Evolutionary conservation across 2,113 vertebrate genomes (phyloP), one percentile per base, ranked within the genome.

Genomic region (Pterocles burchelli): DNA sequence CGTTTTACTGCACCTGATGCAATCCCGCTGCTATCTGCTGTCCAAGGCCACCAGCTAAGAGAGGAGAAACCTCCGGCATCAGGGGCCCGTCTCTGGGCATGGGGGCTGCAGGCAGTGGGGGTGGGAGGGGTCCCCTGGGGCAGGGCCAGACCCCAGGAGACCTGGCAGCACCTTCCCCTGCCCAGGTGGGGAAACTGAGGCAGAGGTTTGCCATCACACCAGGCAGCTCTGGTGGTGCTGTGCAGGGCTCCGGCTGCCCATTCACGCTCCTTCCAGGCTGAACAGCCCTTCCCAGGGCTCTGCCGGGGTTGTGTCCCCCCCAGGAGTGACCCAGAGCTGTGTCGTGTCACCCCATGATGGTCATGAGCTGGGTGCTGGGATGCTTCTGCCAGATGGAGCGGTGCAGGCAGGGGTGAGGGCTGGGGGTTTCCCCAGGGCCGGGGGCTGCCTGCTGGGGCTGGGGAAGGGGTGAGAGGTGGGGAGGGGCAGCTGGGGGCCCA

Each of bases 321-420:
- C 18, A 13, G 18, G 48, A 29, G 16, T 5, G 62, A 45, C 18
- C 48, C 14, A 11, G 10, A 70, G 76, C 76, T 8, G 3, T 41
- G 11, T 26, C 13, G 13, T n/a, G 20, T 72, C 0, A 1, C 38
- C 46, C 24, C 2, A 7, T 8, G 28, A 26, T 6, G 13, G 15
- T 13, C 7, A 3, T 1, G 28, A 46, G 36, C 62, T 24, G 49
- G 63, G 34, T 57, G 49, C 33, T 17, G 22, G 31, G 55, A 17
- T 29, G 55, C 17, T n/a, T 2, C n/a, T 52, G 59, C 38, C 46
- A 26, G 52, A 9, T 0, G 1, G 62, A 61, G 26, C 0, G 1
- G 20, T 20, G 66, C 51, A 10, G 59, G 36, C 25, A 21, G 68
- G 5, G 41, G 14, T 19, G 45, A 34, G 48, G 31, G n/a, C 45